phyloP scores from a whole-genome alignment of 1,140 invertebrate species.

The Drosophila oshimai region DNA sequence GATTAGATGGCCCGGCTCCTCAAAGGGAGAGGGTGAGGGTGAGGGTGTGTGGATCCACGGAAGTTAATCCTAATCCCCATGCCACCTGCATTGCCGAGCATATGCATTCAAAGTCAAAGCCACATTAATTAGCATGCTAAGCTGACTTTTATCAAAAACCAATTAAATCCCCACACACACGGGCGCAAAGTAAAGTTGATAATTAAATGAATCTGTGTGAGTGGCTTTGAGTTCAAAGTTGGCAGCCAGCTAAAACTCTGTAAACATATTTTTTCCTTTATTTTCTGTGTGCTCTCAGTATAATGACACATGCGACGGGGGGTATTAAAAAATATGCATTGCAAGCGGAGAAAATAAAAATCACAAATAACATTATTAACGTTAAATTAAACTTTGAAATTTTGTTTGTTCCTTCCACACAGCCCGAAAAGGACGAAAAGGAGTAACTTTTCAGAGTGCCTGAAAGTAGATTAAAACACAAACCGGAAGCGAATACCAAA shows the following conservation, averaged over 20 bases:
- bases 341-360: slow-evolving; percentile 17
- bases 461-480: slow-evolving; percentile 38
- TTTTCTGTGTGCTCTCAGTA: slow-evolving; percentile 1
- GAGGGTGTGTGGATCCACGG: background rate
- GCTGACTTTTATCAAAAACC: slow-evolving; percentile 80
- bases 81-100: slow-evolving; percentile 16
- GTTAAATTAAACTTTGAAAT: slow-evolving; percentile 76
- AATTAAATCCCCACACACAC: slow-evolving; percentile 58
- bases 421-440: slow-evolving; percentile 6
- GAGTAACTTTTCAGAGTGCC: slow-evolving; percentile 31
- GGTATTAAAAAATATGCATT: slow-evolving; percentile 26
- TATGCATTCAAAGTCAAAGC: slow-evolving; percentile 63
- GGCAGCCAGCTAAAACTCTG: slow-evolving; percentile 16
- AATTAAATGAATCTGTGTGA: slow-evolving; percentile 50
- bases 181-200: slow-evolving; percentile 50
- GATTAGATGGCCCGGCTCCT: background rate
- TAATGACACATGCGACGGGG: slow-evolving; percentile 34
- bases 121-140: slow-evolving; percentile 78
- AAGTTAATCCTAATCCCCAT: background rate
- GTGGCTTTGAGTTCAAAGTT: slow-evolving; percentile 69
- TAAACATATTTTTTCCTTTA: slow-evolving; percentile 14
- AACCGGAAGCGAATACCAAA: slow-evolving; percentile 36
- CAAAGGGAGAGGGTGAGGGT: background rate
- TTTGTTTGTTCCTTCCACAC: slow-evolving; percentile 43
- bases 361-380: slow-evolving; percentile 72